Percentiles rank a stretch among this genome's conserved stretches.
Conservation (phyloP, 2,113 vertebrate genomes). For the Salvelinus fontinalis region DNA sequence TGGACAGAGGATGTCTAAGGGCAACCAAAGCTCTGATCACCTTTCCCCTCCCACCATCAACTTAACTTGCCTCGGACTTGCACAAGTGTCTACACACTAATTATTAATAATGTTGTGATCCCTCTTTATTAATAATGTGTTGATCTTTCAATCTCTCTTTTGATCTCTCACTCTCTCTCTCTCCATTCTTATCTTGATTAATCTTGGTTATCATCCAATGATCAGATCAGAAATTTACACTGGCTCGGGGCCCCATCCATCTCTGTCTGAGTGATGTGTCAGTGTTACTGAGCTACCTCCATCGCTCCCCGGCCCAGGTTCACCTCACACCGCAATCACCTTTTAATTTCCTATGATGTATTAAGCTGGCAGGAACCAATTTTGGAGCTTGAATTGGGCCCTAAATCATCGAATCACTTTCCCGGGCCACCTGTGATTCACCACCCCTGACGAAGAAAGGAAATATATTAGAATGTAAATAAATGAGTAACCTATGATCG, state of each 20-base stretch:
- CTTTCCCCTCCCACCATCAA: not conserved
- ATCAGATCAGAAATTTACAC: slow-evolving; percentile 59
- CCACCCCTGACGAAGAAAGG: slow-evolving; percentile 40
- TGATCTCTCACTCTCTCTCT: not conserved
- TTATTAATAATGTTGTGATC: not conserved
- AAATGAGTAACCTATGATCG: slow-evolving; percentile 56
- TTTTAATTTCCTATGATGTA: slow-evolving; percentile 80
- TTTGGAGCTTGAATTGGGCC: slow-evolving; percentile 72
- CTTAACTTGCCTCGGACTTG: not conserved
- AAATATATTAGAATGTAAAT: slow-evolving; percentile 71
- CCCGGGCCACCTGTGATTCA: slow-evolving; percentile 57
- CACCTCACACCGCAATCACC: slow-evolving; percentile 55
- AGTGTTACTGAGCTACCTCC: slow-evolving; percentile 5
- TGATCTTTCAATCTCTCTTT: not conserved
- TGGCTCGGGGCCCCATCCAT: slow-evolving; percentile 31
- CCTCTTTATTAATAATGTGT: not conserved
- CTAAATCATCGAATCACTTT: slow-evolving; percentile 77
- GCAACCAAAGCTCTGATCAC: slow-evolving; percentile 38
- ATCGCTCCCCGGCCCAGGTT: not conserved
- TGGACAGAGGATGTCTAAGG: slow-evolving; percentile 29
- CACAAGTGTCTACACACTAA: not conserved
- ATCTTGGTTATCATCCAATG: slow-evolving; percentile 55
- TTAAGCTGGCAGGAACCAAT: slow-evolving; percentile 76
- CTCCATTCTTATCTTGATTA: slow-evolving; percentile 49
- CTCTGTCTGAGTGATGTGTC: slow-evolving; percentile 57